Base-by-base conservation (phyloP, 2,888 invertebrate genomes). In the Xylota sylvarum region DNA sequence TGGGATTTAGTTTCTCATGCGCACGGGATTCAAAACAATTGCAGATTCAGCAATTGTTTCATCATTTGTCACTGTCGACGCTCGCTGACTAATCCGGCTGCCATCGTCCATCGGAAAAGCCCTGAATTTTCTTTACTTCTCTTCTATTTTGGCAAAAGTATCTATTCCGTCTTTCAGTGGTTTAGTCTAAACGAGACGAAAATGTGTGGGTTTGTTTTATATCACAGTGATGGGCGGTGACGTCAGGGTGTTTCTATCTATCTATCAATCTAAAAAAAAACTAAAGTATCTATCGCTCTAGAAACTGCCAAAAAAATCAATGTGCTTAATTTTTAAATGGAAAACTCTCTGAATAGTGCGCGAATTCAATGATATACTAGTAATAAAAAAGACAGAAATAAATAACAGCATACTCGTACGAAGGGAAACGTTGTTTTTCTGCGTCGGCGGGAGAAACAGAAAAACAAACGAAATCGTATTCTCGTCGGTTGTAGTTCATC, bases 331-430 rank as follows among this genome's bases (percentile, higher is more conserved):
- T 23, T 65, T 78, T 52, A n/a, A 52, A 65, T 83, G 72, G 23
- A 60, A 50, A 69, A 55, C 64, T 70, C n/a, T 64, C 23, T 12
- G 67, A 78, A 78, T 58, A 77, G 78, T 78, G 78, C 83, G 83
- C 78, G 83, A 78, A 78, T 78, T 58, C n/a, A 65, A 58, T 64
- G 40, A 58, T 70, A 48, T 7, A 55, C 14, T 12, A 64, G 60
- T 43, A 40, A 23, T 43, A 58, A 43, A 14, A 48, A 35, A 52
- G 46, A 30, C 32, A 60, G 17, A 76, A 77, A 77, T 77, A 82
- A 58, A 56, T 56, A 70, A 64, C 56, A 46, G 52, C 50, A 30
- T 40, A 23, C 2, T 23, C 23, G 23, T 23, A 56, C 50, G 43
- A 58, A 72, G 65, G 70, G 70, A 77, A 55, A 73, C 48, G 46